Base-by-base conservation (phyloP, 2,888 invertebrate genomes). In the Gortyna flavago region DNA sequence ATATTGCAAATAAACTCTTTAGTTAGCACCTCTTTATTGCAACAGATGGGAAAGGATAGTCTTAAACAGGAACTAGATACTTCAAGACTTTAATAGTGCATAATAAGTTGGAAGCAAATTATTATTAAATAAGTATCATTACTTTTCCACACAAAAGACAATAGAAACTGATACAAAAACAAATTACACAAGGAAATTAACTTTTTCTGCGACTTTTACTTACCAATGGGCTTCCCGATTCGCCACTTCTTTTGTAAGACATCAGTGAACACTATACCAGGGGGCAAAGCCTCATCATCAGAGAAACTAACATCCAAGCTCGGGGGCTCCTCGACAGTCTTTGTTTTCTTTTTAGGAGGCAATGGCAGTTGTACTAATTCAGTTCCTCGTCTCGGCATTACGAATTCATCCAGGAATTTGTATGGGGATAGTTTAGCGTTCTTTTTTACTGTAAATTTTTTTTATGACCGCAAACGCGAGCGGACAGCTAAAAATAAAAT, bases 181-280 rank as follows among this genome's bases (percentile, higher is more conserved):
- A 64, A 32, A 38, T 44, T 54, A 51, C 9, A 61, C 5, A 35
- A 16, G 41, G n/a, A 59, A 35, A 38, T 61, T 6, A 13, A 64
- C 0, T 29, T 61, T 76, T 64, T 32, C 16, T 13, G 21, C 44
- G 18, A 67, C 11, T 51, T 70, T 54, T 51, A 90, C 93, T 92
- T 89, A 97, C 99, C 99, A 89, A 99, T 98, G 8, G 98, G 97
- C 91, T 98, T 97, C 1, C 99, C 99, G 78, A 99, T 96, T 88
- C 97, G 97, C 99, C 99, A 99, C 92, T 98, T 97, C 90, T 98
- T 98, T 88, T 98, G 98, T 48, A 97, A 97, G 66, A 98, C 97
- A 95, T 99, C 99, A 72, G 97, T 97, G 80, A 99, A 96, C 74
- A 99, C 97, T 91, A 98, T 98, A 1, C 99, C 99, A 32, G 97